Conservation (phyloP, 1,140 invertebrate species). For the Drosophila funebris region DNA sequence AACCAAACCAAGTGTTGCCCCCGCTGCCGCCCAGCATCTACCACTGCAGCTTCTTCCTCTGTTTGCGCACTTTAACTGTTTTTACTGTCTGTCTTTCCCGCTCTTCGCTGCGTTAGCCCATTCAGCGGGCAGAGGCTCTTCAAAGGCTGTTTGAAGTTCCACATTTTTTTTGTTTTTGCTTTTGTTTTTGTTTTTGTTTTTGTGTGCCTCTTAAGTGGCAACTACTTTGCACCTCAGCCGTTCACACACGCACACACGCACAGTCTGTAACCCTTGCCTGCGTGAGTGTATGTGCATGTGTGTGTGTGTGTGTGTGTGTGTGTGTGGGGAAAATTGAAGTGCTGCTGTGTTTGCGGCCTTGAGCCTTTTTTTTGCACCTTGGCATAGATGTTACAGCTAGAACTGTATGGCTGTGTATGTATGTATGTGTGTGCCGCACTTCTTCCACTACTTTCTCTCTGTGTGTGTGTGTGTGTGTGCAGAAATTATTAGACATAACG, state of each 20-base stretch:
- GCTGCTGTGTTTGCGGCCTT: conserved; percentile 41
- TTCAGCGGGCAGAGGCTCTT: conserved; percentile 36
- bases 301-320: background rate
- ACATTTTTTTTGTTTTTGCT: background rate
- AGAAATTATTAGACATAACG: conserved; percentile 13
- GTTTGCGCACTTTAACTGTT: conserved; percentile 36
- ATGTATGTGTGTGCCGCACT: conserved; percentile 1
- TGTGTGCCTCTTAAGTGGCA: conserved; percentile 39
- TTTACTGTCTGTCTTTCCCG: conserved; percentile 25
- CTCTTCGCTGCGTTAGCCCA: conserved; percentile 7
- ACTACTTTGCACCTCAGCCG: conserved; percentile 50
- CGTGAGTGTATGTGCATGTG: background rate
- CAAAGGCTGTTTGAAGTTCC: conserved; percentile 42
- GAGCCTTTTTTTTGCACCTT: conserved; percentile 51
- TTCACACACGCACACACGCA: conserved; percentile 32
- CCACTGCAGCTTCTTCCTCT: background rate
- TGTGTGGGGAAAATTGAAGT: conserved; percentile 40
- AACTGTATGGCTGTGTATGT: conserved; percentile 5
- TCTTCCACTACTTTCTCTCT: background rate
- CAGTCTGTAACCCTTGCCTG: too few species aligned
- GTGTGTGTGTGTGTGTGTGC: background rate
- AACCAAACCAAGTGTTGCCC: conserved; percentile 11
- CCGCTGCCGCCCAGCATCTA: too few species aligned
- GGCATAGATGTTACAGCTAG: conserved; percentile 38
- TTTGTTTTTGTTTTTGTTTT: conserved; percentile 3